Percentiles rank a stretch among this genome's conserved stretches.
These are phyloP conservation scores for Nomada goodeniana DNA, from an alignment of 2,888 invertebrate genomes.

Conservation along the genomic window DNA sequence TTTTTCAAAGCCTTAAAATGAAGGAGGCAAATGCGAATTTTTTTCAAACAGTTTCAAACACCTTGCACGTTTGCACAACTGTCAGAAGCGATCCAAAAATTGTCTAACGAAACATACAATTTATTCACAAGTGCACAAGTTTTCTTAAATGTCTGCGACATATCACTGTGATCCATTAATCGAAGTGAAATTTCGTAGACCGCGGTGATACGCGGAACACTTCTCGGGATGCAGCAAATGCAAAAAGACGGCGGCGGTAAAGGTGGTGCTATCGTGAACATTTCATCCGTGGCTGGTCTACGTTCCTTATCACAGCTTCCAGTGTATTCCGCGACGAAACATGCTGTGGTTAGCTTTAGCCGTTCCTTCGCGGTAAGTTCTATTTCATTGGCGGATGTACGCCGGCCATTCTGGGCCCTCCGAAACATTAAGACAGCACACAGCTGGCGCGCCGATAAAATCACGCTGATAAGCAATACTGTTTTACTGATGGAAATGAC, in stretches of 20 bases:
- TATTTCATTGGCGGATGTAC: not conserved
- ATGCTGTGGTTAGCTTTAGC: conserved; percentile 82
- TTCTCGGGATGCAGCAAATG: conserved; percentile 84
- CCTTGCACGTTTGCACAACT: not conserved
- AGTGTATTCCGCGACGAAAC: conserved; percentile 87
- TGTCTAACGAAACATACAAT: no score
- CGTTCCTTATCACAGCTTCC: conserved; percentile 85
- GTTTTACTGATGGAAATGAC: not conserved
- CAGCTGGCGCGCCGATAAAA: no score
- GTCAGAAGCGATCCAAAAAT: no score
- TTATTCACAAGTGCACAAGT: not conserved
- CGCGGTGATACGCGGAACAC: conserved; percentile 82
- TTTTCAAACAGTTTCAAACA: not conserved
- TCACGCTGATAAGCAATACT: no score
- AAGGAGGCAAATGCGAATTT: no score
- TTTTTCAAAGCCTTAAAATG: no score
- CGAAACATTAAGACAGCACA: not conserved
- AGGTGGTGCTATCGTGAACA: conserved; percentile 89
- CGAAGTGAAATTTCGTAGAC: conserved; percentile 73
- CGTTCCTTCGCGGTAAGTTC: conserved; percentile 79
- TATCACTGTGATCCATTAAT: conserved; percentile 14
- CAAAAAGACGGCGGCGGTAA: conserved; percentile 84
- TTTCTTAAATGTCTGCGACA: no score
- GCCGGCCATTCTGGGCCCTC: not conserved
- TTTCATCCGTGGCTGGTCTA: conserved; percentile 87